Evolutionary conservation across 1,140 invertebrate species (phyloP).

Genomic region (Danaus plexippus): DNA sequence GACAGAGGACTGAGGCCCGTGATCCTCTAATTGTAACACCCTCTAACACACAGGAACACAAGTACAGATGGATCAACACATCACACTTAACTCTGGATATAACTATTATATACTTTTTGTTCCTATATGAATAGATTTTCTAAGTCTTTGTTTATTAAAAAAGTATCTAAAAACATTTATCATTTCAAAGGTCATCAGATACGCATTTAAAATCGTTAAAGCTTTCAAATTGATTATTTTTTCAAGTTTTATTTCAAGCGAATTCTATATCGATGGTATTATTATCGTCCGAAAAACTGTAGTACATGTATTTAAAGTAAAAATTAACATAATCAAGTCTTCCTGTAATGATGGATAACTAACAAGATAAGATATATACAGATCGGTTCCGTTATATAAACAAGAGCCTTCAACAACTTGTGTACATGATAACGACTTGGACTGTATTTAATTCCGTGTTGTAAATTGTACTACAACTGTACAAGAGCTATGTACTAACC

Average conservation of each 20-base stretch:
- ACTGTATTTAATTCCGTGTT: conserved; percentile 29
- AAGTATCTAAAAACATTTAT: too few species aligned
- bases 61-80: not conserved
- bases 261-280: too few species aligned
- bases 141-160: conserved; percentile 2
- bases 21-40: conserved; percentile 44
- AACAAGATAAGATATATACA: conserved; percentile 30
- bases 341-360: conserved; percentile 26
- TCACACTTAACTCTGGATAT: too few species aligned
- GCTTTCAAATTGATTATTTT: conserved; percentile 2
- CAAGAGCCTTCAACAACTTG: conserved; percentile 28
- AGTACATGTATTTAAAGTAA: too few species aligned
- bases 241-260: conserved; percentile 6
- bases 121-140: not conserved
- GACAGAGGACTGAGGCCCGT: conserved; percentile 38
- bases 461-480: conserved; percentile 9
- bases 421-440: conserved; percentile 29
- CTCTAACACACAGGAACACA: conserved; percentile 16
- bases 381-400: conserved; percentile 24
- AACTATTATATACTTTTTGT: too few species aligned
- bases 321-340: too few species aligned
- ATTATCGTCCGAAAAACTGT: too few species aligned
- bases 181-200: too few species aligned
- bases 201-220: too few species aligned
- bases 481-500: conserved; percentile 12